Percentiles rank a stretch among this genome's conserved stretches.
Evolutionary conservation across 2,888 invertebrate genomes (phyloP).

Genomic region (Lycocerus yunnanus): DNA sequence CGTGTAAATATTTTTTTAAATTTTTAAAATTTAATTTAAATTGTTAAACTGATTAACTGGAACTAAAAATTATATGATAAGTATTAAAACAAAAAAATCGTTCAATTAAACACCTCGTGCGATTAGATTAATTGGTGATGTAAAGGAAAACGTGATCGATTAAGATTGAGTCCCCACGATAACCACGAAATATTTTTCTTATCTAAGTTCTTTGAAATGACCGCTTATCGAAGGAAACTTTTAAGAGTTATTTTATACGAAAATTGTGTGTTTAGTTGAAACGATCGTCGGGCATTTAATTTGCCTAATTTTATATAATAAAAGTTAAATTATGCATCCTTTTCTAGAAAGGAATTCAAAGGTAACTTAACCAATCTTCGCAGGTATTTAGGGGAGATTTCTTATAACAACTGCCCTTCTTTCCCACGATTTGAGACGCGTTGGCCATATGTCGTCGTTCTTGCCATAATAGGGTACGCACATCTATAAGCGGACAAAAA

Average conservation of each 20-base stretch:
- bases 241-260: background rate
- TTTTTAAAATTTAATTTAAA: too few relatives aligned
- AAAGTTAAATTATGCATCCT: slow-evolving; percentile 1
- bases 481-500: slow-evolving; percentile 25
- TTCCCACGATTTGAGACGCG: slow-evolving; percentile 48
- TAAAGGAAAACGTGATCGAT: background rate
- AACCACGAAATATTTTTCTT: background rate
- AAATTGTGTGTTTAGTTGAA: background rate
- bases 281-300: background rate
- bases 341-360: slow-evolving; percentile 28
- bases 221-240: background rate
- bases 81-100: background rate
- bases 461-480: slow-evolving; percentile 35
- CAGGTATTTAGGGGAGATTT: slow-evolving; percentile 40
- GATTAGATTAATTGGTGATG: background rate
- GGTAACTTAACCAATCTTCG: slow-evolving; percentile 41
- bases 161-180: background rate
- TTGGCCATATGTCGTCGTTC: slow-evolving; percentile 50
- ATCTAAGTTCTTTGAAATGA: background rate
- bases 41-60: background rate
- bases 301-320: background rate
- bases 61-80: background rate
- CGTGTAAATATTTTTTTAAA: background rate
- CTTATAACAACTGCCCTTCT: slow-evolving; percentile 31
- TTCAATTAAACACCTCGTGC: background rate